A percentile compares a stretch with the other conserved stretches of the same genome.
phyloP scores from a whole-genome alignment of 2,797 vertebrate species.

The Danio albolineatus region DNA sequence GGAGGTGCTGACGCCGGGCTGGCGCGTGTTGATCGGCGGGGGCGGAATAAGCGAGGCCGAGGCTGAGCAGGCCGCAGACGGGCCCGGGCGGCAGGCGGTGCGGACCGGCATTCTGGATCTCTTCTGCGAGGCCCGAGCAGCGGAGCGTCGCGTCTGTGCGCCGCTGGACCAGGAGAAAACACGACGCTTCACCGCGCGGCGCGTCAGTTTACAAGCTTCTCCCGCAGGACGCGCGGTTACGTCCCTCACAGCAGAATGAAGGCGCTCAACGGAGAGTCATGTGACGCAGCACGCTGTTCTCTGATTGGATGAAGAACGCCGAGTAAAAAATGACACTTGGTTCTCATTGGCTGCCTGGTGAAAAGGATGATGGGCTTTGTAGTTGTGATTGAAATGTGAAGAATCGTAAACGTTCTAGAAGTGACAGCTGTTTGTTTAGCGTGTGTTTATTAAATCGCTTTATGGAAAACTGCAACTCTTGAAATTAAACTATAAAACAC shows the following conservation, averaged over 20 bases:
- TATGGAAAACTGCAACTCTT: too few species aligned
- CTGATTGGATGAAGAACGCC: constrained; percentile 68
- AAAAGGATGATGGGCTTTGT: constrained; percentile 60
- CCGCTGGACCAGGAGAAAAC: constrained; percentile 50
- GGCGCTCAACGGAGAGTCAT: constrained; percentile 52
- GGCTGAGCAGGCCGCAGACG: constrained; percentile 77
- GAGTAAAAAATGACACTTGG: neutral
- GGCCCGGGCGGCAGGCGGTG: constrained; percentile 76
- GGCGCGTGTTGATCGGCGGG: constrained; percentile 94
- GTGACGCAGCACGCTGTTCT: constrained; percentile 51
- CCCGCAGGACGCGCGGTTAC: constrained; percentile 53
- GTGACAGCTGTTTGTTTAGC: neutral
- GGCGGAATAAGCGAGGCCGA: constrained; percentile 88
- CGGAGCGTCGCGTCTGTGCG: constrained; percentile 71
- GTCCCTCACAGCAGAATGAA: constrained; percentile 49
- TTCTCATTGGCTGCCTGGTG: constrained; percentile 64
- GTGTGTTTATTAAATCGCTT: too few species aligned
- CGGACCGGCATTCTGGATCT: constrained; percentile 87
- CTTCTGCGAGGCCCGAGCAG: constrained; percentile 73
- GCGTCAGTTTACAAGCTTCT: constrained; percentile 53
- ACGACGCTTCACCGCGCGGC: constrained; percentile 50
- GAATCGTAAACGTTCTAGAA: neutral
- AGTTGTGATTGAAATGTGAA: constrained; percentile 21
- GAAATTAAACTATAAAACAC: too few species aligned
- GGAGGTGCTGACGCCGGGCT: constrained; percentile 92